Evolutionary conservation across 2,797 vertebrate species (phyloP).

Genomic region (Chiloscyllium punctatum): DNA sequence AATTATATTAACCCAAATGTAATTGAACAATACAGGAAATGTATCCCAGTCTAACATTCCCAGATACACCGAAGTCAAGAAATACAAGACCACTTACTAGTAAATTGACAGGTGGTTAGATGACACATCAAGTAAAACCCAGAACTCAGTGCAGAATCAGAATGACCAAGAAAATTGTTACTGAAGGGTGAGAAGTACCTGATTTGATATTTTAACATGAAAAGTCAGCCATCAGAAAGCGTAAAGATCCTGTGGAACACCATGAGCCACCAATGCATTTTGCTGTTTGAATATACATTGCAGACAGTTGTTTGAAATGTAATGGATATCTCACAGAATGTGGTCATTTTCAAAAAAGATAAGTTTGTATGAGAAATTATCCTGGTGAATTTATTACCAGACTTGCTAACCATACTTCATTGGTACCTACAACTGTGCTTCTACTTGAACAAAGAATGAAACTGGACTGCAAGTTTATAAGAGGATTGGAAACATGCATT

Average conservation of each 20-base stretch:
- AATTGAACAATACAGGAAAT: neutral
- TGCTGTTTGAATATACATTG: neutral
- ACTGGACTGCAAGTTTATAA: neutral
- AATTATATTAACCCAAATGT: neutral
- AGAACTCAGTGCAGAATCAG: neutral
- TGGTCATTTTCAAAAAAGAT: neutral
- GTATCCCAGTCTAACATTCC: no score
- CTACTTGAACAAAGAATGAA: neutral
- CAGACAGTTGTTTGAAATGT: neutral
- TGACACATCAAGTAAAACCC: neutral
- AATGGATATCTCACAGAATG: neutral
- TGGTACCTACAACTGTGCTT: neutral
- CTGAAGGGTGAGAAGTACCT: neutral
- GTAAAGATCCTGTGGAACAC: neutral
- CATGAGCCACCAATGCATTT: neutral
- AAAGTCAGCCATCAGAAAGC: neutral
- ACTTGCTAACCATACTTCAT: neutral
- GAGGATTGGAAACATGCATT: neutral
- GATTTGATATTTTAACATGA: neutral
- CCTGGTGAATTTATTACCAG: neutral
- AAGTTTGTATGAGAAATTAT: neutral
- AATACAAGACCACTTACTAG: neutral
- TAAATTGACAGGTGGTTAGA: neutral
- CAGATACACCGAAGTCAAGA: neutral
- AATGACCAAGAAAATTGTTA: neutral